A percentile compares a stretch with the other conserved stretches of the same genome.
Conservation (phyloP, 2,797 vertebrate genomes). For the Coluber constrictor region DNA sequence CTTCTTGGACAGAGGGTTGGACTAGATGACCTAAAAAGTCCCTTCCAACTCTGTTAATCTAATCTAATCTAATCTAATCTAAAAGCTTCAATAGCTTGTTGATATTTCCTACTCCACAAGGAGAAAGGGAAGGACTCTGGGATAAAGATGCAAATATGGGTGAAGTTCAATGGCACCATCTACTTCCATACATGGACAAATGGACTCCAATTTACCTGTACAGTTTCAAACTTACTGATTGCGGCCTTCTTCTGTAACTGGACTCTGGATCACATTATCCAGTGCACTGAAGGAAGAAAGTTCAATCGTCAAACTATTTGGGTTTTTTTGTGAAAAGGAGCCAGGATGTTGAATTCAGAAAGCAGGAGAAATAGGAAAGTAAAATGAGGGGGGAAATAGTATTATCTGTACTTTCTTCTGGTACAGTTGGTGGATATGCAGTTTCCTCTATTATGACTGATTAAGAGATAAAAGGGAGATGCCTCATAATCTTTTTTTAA, state of each 20-base stretch:
- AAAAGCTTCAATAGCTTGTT: neutral
- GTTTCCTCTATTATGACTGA: constrained; percentile 16
- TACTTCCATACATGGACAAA: neutral
- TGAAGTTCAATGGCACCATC: neutral
- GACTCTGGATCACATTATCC: neutral
- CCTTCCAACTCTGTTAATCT: too few relatives aligned
- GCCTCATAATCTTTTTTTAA: neutral
- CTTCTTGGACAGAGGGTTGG: too few relatives aligned
- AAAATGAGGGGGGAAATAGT: constrained; percentile 41
- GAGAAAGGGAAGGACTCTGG: neutral
- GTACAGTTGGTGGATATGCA: constrained; percentile 41
- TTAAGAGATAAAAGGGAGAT: constrained; percentile 29
- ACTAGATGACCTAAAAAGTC: too few relatives aligned
- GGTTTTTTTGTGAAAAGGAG: constrained; percentile 17
- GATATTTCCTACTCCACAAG: neutral
- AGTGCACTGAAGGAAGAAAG: neutral
- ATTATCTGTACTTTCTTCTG: constrained; percentile 51
- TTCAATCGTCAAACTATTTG: accelerated
- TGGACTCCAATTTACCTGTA: neutral
- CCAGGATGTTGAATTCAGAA: neutral
- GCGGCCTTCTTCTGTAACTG: neutral
- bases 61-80: too few relatives aligned
- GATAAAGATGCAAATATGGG: neutral
- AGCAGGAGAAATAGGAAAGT: constrained; percentile 35
- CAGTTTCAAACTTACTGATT: neutral